Evolutionary conservation across 35 echinoderm and acorn worm species (phyloP).

Genomic region (Stichopus chloronotus): DNA sequence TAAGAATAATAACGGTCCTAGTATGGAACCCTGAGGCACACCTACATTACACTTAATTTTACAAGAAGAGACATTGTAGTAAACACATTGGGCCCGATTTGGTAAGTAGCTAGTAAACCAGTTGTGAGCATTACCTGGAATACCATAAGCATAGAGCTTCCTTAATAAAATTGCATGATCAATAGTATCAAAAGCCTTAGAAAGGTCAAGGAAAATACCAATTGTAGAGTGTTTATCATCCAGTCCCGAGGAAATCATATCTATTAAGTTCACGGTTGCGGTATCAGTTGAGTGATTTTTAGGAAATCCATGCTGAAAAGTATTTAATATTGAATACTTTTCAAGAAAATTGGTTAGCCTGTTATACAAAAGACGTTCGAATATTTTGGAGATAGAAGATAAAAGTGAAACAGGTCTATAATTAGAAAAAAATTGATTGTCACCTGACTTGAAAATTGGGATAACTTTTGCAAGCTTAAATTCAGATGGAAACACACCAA

Average conservation of each 20-base stretch:
- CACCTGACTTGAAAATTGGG: too few relatives aligned
- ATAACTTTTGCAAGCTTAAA: slow-evolving; percentile 1
- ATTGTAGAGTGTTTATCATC: slow-evolving; percentile 2
- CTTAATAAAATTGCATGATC: not conserved
- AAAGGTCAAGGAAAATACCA: not conserved
- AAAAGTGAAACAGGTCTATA: too few relatives aligned
- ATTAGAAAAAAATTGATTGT: too few relatives aligned
- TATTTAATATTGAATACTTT: slow-evolving; percentile 1
- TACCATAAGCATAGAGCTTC: slow-evolving; percentile 2
- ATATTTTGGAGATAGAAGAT: not conserved
- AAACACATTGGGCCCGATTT: not conserved
- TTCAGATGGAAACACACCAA: slow-evolving; percentile 15
- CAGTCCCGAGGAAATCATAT: not conserved
- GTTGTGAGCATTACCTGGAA: not conserved
- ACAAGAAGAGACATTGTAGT: not conserved
- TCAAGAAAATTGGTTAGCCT: slow-evolving; percentile 6
- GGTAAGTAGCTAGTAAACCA: not conserved
- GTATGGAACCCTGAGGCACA: not conserved
- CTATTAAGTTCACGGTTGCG: not conserved
- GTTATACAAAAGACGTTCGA: not conserved
- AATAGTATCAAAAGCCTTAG: not conserved
- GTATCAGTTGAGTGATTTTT: slow-evolving; percentile 10
- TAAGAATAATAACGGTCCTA: slow-evolving; percentile 1
- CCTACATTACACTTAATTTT: not conserved
- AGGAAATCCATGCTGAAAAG: not conserved